Evolutionary conservation across 2,797 vertebrate genomes (phyloP), one percentile per base, ranked within the genome.

Genomic region (Pogoniulus pusillus): DNA sequence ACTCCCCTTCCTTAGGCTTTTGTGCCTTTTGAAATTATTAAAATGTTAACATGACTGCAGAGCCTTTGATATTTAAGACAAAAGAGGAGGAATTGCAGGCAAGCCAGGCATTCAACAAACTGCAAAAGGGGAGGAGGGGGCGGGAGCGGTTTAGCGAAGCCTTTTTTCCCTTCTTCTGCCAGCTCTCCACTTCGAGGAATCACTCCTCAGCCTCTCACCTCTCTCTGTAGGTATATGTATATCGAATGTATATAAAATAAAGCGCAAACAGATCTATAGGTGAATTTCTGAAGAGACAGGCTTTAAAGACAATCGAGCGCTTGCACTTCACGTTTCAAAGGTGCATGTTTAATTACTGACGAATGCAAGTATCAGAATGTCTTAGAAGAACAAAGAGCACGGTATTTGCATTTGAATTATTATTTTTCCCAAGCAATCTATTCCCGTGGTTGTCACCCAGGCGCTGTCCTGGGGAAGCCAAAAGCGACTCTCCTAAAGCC

Each of bases 31-130:
- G 98, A 98, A 99, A 98, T 98, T 98, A 98, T 98, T 98, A 98
- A 99, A 99, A 98, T 98, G 98, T 98, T 98, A 99, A 98, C 98
- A 98, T 96, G 98, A 97, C 98, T 98, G 96, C 96, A 97, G 98
- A 97, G 98, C 97, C 98, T 99, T 99, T 99, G 98, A 99, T 99
- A 99, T 98, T 99, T 99, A 99, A 99, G 98, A 99, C 98, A 99
- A 99, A 99, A 99, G 98, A 98, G 97, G 97, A 98, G 95, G 98
- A 98, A 96, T 96, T 96, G 95, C 96, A 94, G 96, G 97, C 95
- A 97, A 97, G 95, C 85, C 75, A 97, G 95, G 96, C 96, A 97
- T 97, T 97, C 97, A 96, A 97, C 97, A 97, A 98, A 98, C 97
- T 98, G 97, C 97, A 98, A 98, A 98, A 96, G 97, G 96, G 97